Base-by-base conservation (phyloP, 2,888 invertebrate genomes). In the Rotaria socialis region DNA sequence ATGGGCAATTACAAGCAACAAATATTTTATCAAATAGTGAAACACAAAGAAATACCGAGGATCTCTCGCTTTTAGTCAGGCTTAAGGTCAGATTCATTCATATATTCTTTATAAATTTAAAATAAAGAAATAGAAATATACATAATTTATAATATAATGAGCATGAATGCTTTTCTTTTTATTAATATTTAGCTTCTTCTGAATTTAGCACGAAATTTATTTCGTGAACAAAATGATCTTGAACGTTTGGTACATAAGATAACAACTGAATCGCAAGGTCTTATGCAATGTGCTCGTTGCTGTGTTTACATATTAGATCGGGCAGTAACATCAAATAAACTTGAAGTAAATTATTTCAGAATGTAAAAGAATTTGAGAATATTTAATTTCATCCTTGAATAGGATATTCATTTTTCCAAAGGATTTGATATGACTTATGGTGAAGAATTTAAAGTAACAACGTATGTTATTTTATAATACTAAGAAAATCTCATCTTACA, bases 201-300 rank as follows among this genome's bases (percentile, higher is more conserved):
- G 89, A 95, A 95, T 89, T 92, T 97, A 89, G 97, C 97, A 0
- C 93, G 96, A 88, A 96, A 95, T 90, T 96, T 97, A 89, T 97
- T 97, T 91, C 96, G 96, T 91, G 97, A 97, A 91, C 96, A 96
- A 90, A 96, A 95, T 90, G 96, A 96, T 91, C 92, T 97, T 90
- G 96, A 97, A 91, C 95, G 96, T 89, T 93, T 97, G 87, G 96
- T 97, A n/a, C 95, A 96, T 88, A 96, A 96, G 93, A 96, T 97
- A 90, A 96, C 97, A 96, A 94, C 95, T 1, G 96, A 97, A 90
- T 96, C 97, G 0, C 93, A 96, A 89, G 96, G 95, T 89, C 92
- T 97, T 89, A 92, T 97, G 88, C 96, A 96, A 90, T 96, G 96
- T 91, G 96, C 96, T 91, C 93, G 96, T 88, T 96, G 96, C 90